A percentile compares a stretch with the other conserved stretches of the same genome.
Conservation (phyloP, 2,113 vertebrate species). For the Boleophthalmus pectinirostris region DNA sequence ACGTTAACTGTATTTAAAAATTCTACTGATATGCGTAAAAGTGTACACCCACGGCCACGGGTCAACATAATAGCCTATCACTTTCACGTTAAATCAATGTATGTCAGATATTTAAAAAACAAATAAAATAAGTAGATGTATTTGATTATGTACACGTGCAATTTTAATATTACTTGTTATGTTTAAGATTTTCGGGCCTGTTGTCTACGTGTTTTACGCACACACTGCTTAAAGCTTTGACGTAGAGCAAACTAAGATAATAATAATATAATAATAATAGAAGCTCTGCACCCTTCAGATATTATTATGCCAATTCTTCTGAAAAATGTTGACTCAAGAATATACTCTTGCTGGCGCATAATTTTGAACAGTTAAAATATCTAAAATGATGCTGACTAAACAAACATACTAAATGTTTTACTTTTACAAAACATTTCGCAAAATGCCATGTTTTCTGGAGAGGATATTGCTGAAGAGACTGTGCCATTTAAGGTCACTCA, state of each 20-base stretch:
- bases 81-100: too few relatives aligned
- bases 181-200: not conserved
- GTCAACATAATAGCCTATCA: not conserved
- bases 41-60: not conserved
- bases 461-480: not conserved
- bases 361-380: not conserved
- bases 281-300: not conserved
- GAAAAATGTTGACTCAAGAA: not conserved
- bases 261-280: not conserved
- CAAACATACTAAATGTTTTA: not conserved
- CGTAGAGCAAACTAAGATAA: not conserved
- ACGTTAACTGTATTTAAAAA: not conserved
- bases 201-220: not conserved
- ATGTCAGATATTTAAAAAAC: too few relatives aligned
- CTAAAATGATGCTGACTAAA: not conserved
- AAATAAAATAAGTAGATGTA: too few relatives aligned
- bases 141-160: not conserved
- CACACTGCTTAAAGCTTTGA: not conserved
- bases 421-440: not conserved
- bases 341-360: not conserved
- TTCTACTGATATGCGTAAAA: not conserved
- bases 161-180: not conserved
- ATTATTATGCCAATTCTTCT: not conserved
- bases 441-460: not conserved
- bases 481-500: slow-evolving; percentile 1